Evolutionary conservation across 2,888 invertebrate species (phyloP), one percentile per base, ranked within the genome.

Genomic region (Synanthedon myopaeformis): DNA sequence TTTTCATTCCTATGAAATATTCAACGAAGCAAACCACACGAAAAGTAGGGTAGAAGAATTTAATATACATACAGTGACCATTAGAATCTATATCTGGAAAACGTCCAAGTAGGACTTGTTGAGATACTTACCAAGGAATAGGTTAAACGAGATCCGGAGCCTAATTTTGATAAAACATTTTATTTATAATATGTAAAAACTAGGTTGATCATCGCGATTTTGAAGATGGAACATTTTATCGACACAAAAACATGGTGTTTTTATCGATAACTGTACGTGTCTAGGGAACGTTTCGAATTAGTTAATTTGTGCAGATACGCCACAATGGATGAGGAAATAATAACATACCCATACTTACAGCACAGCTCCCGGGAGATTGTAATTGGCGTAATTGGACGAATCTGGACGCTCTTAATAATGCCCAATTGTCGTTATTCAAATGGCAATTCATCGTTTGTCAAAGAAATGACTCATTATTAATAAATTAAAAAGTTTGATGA

Each of bases 311-410:
- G 79, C 83, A 81, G 76, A 83, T 78, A 79, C 81, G 74, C 69
- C 79, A 85, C 84, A 86, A 83, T 85, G 81, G 78, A 78, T 72
- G 79, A 84, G 84, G 83, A 86, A 82, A 84, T 83, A 83, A 84
- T 81, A 79, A 51, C 41, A 17, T 69, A 78, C 72, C 70, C 67
- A 66, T 70, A 74, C 74, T 74, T 70, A 72, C 70, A n/a, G 23
- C 19, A 28, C 51, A 72, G 70, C 72, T 76, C 77, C 80, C 79
- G 77, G 82, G 80, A 78, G 79, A 81, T 79, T 81, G 82, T 86
- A 87, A 86, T 87, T 86, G 85, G 79, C 77, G 80, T 87, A 87
- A 87, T 86, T 87, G 85, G 75, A 75, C 79, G 81, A 87, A 87
- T 85, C 86, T 86, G 84, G 80, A 79, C 77, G 79, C 76, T 76